Evolutionary conservation across 2,797 vertebrate genomes (phyloP), one percentile per base, ranked within the genome.

Genomic region (Aplochiton taeniatus): DNA sequence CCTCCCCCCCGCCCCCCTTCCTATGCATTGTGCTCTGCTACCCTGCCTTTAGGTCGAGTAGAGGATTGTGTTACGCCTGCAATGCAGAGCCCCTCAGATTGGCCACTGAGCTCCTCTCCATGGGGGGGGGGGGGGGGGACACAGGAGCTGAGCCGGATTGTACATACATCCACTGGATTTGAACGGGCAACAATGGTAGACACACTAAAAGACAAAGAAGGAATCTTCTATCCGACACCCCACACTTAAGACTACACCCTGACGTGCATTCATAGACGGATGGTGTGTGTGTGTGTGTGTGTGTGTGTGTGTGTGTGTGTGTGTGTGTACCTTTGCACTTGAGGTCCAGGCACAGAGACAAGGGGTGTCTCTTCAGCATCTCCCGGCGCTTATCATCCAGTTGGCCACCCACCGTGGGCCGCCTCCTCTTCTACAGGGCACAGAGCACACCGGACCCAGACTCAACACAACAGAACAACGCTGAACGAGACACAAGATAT

Each of bases 321-420:
- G 53, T 63, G 54, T 18, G 55, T 18, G 19, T 82, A 98, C 97
- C 97, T 94, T 98, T 99, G 88, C 96, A 98, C 69, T 93, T 95
- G 11, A 99, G 88, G 76, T 96, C 94, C 0, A 98, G 61, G 44
- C 93, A 92, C 66, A 99, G 94, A 0, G 94, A 98, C 58, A 99
- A 85, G 0, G 98, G 98, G 76, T 99, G 98, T 0, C 92, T 89
- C 82, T 96, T 98, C 49, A 99, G 89, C 96, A 99, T 98, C 85
- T 98, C 97, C 58, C 95, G 95, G 65, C 98, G 94, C 75, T 98
- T 98, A 77, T 99, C 97, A 0, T 99, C 98, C 85, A 98, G 84
- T 83, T 99, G 97, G 73, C 96, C 94, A 0, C 96, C 95, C 11
- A 96, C 92, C 0, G 97, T 99, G 48, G 95, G 93, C 52, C 98